Base-by-base conservation (phyloP, 1,140 invertebrate species). In the Callitettix versicolor region DNA sequence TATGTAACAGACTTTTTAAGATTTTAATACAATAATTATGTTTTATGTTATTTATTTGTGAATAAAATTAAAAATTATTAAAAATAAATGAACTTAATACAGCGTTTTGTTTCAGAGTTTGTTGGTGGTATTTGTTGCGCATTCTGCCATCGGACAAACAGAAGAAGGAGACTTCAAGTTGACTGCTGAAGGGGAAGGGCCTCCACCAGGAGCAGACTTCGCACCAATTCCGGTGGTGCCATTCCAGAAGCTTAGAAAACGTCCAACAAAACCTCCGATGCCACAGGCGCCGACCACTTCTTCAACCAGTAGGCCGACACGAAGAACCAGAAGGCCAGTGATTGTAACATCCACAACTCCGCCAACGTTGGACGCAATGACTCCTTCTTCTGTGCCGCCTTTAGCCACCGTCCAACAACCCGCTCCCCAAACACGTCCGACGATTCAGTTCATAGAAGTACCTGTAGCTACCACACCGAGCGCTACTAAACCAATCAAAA, bases 131-230 rank as follows among this genome's bases (percentile, higher is more conserved):
- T 24, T 21, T 18, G 3, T 46, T 3, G 21, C 21, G 20, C 7
- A 7, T 9, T 3, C 17, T 1, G n/a, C 9, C 9, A 24, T 2
- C 21, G 9, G 43, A 11, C 21, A 26, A 24, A 26, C 2, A 1
- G 14, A 21, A 3, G 11, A 24, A 14, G 7, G 9, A 5, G 21
- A 38, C n/a, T 40, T 55, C 20, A 44, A 22, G 18, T 30, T 55
- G 22, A 55, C 53, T 2, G 24, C 22, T 6, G 53, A 55, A 15
- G 11, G 41, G 9, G 41, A 24, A 36, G 53, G 53, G 3, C 41
- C 42, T 11, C 53, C 53, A 1, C 21, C 20, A 11, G 43, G 43
- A 4, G 53, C 53, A 1, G 20, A 47, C n/a, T 55, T 46, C 14
- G 41, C 33, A 4, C 53, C 53, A 15, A 55, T 55, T 7, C 21